Evolutionary conservation across 2,113 vertebrate species (phyloP), one percentile per base, ranked within the genome.

Genomic region (Python bivittatus): DNA sequence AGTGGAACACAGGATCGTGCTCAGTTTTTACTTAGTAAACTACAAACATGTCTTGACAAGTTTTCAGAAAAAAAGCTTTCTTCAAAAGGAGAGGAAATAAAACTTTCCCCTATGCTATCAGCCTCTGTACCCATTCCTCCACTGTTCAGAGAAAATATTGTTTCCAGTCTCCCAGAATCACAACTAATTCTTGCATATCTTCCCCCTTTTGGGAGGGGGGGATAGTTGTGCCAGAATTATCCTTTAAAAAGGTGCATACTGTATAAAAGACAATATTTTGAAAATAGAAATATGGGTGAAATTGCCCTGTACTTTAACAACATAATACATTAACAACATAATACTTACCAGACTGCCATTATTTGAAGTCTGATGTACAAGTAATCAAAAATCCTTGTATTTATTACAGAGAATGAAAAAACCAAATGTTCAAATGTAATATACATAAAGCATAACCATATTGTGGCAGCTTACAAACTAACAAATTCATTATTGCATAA

Each of bases 221-320:
- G n/a, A n/a, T n/a, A n/a, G n/a, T n/a, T n/a, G 79, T 64, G 72
- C 1, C 52, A 64, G 23, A 85, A 89, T 20, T 6, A 5, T 48
- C 12, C 72, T 38, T 89, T 54, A 56, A 85, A 92, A 58, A 85
- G n/a, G 79, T n/a, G 57, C 88, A 53, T 89, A 89, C 84, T 89
- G 44, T 85, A 92, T 61, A 89, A 42, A 52, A 48, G 27, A 83
- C 25, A 88, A 58, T 57, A 27, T 23, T 84, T 52, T 88, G 42
- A n/a, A 92, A 84, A 92, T 23, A 88, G 48, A 87, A 87, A 38
- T 33, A 20, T 33, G 13, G 6, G 11, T 88, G 9, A 9, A 79
- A 88, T 33, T 17, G 15, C 25, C 15, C n/a, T 3, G 25, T 88
- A 92, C 79, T 92, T 92, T 88, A 88, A 84, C 20, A 92, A 27